Percentiles rank a stretch among this genome's conserved stretches.
Evolutionary conservation across 2,797 vertebrate species (phyloP).

Genomic region (Smutsia gigantea): DNA sequence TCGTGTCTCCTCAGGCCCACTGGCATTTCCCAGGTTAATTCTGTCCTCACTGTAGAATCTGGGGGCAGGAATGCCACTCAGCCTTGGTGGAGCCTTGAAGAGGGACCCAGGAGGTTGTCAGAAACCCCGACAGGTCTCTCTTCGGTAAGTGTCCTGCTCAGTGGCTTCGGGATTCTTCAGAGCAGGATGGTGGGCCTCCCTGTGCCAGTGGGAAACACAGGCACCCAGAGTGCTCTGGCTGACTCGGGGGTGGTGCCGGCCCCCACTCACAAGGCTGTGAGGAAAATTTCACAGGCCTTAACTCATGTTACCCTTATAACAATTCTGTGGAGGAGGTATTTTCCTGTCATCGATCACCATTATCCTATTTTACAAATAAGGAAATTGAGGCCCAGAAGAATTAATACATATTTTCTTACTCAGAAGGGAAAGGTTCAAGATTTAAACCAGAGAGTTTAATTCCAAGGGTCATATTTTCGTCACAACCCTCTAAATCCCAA

Average conservation of each 20-base stretch:
- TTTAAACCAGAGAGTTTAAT: background rate
- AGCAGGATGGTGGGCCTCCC: background rate
- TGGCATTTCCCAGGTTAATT: background rate
- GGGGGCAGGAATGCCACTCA: background rate
- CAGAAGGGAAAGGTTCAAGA: background rate
- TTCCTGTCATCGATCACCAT: background rate
- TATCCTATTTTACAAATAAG: background rate
- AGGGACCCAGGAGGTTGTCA: background rate
- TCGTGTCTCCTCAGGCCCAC: background rate
- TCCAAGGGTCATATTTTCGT: background rate
- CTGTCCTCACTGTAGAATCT: background rate
- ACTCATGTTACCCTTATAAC: background rate
- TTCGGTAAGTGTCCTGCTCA: background rate
- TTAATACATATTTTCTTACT: background rate
- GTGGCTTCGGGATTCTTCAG: background rate
- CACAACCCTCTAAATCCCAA: background rate
- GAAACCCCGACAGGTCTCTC: background rate
- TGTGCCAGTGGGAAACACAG: background rate
- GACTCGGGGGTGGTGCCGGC: background rate
- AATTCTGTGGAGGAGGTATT: background rate
- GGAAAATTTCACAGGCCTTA: background rate
- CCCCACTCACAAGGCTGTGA: background rate
- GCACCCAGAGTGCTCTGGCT: background rate
- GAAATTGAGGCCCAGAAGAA: background rate
- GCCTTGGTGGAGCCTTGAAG: background rate